phyloP scores from a whole-genome alignment of 2,797 vertebrate species.

The Alectoris magna region DNA sequence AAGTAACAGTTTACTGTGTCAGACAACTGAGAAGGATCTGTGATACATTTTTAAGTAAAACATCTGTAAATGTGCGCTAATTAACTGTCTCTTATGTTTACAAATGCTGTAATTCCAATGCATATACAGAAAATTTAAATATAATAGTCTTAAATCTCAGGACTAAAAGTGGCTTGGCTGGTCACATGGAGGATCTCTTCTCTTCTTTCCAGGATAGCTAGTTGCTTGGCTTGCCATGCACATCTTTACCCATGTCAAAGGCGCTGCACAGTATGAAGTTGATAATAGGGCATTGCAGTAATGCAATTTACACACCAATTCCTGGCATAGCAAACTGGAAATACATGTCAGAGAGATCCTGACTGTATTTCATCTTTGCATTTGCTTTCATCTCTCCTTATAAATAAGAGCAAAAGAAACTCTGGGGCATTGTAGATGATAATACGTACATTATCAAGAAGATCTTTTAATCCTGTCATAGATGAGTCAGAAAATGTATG shows the following conservation, averaged over 20 bases:
- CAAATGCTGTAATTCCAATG: not conserved
- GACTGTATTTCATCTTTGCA: not conserved
- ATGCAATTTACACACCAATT: not conserved
- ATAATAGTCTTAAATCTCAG: not conserved
- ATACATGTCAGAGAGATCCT: not conserved
- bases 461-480: constrained; percentile 4
- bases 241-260: not conserved
- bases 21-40: not conserved
- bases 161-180: not conserved
- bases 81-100: not conserved
- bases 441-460: not conserved
- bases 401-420: not conserved
- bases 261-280: not conserved
- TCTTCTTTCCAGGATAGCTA: not conserved
- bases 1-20: not conserved
- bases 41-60: not conserved
- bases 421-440: not conserved
- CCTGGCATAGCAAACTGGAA: not conserved
- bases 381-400: not conserved
- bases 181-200: not conserved
- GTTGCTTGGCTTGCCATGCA: not conserved
- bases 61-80: not conserved
- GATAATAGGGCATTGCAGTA: not conserved
- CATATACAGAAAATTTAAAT: not conserved
- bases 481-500: not conserved